These are phyloP conservation scores for Hyalella azteca DNA, from an alignment of 2,888 invertebrate genomes.

Conservation along the genomic window DNA sequence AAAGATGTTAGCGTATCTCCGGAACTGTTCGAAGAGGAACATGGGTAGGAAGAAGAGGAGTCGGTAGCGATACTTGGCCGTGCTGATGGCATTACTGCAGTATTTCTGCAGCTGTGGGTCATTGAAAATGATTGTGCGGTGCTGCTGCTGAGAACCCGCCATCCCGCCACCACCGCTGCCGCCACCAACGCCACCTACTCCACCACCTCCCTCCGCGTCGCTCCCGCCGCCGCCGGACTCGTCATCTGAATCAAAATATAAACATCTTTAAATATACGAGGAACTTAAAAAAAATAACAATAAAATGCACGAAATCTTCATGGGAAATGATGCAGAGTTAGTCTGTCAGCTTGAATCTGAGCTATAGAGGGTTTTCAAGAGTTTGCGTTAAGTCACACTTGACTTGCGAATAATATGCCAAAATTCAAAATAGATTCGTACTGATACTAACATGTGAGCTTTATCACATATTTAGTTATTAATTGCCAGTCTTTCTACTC, in stretches of 20 bases:
- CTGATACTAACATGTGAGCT: no score
- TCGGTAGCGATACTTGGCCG: slow-evolving; percentile 85
- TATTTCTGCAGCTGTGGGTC: slow-evolving; percentile 56
- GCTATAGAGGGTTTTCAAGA: no score
- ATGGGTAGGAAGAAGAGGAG: slow-evolving; percentile 85
- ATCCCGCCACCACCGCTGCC: slow-evolving; percentile 28
- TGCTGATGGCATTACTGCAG: slow-evolving; percentile 81
- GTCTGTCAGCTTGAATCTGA: no score
- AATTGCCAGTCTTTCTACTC: no score
- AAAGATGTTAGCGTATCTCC: slow-evolving; percentile 98
- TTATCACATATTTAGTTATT: no score
- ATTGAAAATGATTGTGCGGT: slow-evolving; percentile 56
- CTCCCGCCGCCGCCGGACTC: slow-evolving; percentile 52
- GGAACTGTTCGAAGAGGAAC: slow-evolving; percentile 99
- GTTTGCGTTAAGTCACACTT: no score
- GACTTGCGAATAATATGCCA: no score
- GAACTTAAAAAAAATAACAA: no score
- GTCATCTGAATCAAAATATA: slow-evolving; percentile 44
- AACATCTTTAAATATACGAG: no score
- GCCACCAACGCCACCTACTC: not conserved
- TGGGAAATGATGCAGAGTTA: no score
- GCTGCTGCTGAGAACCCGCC: slow-evolving; percentile 37
- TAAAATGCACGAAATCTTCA: no score
- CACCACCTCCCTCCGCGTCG: slow-evolving; percentile 40
- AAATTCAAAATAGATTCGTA: no score